A percentile compares a stretch with the other conserved stretches of the same genome.
These are phyloP conservation scores for Dermochelys coriacea DNA, from an alignment of 2,797 vertebrate species.

Conservation along the genomic window DNA sequence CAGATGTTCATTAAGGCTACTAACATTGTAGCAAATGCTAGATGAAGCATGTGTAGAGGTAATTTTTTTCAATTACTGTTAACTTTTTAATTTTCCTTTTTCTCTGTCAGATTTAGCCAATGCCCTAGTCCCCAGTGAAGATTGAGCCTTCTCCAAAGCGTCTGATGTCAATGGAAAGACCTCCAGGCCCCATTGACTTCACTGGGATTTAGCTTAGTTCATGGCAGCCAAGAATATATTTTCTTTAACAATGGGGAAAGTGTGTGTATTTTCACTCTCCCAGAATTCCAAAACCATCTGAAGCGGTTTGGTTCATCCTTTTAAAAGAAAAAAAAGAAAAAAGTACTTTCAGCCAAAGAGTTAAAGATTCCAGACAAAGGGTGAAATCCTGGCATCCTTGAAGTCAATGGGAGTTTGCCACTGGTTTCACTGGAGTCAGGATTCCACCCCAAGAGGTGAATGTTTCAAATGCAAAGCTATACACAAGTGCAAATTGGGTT, in stretches of 20 bases:
- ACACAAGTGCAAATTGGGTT: conserved; percentile 11
- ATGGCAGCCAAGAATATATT: neutral
- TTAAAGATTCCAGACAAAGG: neutral
- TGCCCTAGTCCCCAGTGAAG: neutral
- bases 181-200: neutral
- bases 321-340: neutral
- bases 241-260: neutral
- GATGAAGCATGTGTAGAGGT: neutral
- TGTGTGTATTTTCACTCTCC: neutral
- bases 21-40: neutral
- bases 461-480: neutral
- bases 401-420: neutral
- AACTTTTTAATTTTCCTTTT: neutral
- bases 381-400: neutral
- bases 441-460: conserved; percentile 5
- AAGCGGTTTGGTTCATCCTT: neutral
- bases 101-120: neutral
- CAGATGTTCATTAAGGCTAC: neutral
- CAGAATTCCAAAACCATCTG: neutral
- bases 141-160: neutral
- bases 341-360: neutral
- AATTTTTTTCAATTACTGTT: neutral
- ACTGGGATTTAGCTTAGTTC: neutral
- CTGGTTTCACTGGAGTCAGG: neutral
- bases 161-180: neutral